Evolutionary conservation across 53 echinoderm and acorn worm genomes (phyloP).

Genomic region (Patiria pectinifera): DNA sequence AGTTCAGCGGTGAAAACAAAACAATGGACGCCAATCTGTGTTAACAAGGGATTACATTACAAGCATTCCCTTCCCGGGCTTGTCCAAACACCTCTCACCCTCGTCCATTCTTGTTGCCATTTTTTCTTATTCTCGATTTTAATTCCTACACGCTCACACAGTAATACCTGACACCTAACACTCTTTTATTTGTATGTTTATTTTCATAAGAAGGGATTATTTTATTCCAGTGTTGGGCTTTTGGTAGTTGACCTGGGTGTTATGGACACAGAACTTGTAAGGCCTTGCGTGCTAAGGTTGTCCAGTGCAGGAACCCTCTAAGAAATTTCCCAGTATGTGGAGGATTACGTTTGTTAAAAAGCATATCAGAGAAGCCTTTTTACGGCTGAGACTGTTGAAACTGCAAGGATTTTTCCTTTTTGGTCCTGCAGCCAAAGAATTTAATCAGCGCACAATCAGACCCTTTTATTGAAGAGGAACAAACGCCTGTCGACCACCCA

Average conservation of each 20-base stretch:
- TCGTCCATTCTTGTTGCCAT: neutral
- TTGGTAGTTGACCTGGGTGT: neutral
- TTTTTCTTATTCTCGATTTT: neutral
- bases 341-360: neutral
- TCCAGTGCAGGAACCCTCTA: neutral
- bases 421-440: neutral
- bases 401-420: neutral
- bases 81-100: constrained; percentile 11
- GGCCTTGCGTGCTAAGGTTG: neutral
- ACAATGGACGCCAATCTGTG: constrained; percentile 23
- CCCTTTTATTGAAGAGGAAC: neutral
- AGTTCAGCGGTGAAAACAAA: constrained; percentile 39
- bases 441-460: neutral
- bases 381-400: neutral
- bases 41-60: constrained; percentile 53
- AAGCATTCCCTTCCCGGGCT: constrained; percentile 32
- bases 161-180: neutral
- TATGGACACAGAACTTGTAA: neutral
- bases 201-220: constrained; percentile 14
- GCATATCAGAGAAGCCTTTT: neutral
- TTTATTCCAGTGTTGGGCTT: neutral
- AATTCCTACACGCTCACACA: constrained; percentile 10
- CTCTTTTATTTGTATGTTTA: constrained; percentile 18
- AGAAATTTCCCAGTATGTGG: neutral
- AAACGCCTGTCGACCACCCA: neutral